phyloP scores from a whole-genome alignment of 2,888 invertebrate species.

The Steromphala cineraria region DNA sequence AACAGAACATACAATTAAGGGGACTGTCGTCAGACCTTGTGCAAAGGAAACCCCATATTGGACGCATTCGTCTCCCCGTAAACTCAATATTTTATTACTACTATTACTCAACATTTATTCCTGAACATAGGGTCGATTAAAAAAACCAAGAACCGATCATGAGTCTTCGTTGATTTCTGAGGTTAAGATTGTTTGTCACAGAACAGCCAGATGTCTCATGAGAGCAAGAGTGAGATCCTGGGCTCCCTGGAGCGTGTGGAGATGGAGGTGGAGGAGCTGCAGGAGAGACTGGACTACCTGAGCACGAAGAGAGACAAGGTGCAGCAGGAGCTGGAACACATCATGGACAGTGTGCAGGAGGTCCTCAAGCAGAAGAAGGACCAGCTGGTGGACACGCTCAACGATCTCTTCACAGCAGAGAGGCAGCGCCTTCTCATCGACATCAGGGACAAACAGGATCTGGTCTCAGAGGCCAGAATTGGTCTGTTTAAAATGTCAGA shows the following conservation, averaged over 20 bases:
- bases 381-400: not conserved
- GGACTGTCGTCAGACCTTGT: too few relatives aligned
- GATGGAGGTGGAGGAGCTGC: not conserved
- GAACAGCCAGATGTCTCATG: not conserved
- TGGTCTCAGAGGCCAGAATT: not conserved
- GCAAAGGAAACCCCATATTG: too few relatives aligned
- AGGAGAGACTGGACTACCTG: not conserved
- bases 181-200: too few relatives aligned
- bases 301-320: not conserved
- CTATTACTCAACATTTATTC: too few relatives aligned
- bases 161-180: too few relatives aligned
- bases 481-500: not conserved
- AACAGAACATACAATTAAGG: too few relatives aligned
- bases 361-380: not conserved
- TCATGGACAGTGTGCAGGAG: not conserved
- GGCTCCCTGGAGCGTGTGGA: not conserved
- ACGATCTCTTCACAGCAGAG: not conserved
- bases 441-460: not conserved
- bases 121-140: too few relatives aligned
- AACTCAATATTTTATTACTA: too few relatives aligned
- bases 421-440: not conserved
- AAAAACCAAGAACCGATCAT: too few relatives aligned
- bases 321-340: not conserved
- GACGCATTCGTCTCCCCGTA: too few relatives aligned
- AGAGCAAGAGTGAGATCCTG: not conserved